These are phyloP conservation scores for Spizaetus ornatus DNA, from an alignment of 2,113 vertebrate species.

Conservation along the genomic window DNA sequence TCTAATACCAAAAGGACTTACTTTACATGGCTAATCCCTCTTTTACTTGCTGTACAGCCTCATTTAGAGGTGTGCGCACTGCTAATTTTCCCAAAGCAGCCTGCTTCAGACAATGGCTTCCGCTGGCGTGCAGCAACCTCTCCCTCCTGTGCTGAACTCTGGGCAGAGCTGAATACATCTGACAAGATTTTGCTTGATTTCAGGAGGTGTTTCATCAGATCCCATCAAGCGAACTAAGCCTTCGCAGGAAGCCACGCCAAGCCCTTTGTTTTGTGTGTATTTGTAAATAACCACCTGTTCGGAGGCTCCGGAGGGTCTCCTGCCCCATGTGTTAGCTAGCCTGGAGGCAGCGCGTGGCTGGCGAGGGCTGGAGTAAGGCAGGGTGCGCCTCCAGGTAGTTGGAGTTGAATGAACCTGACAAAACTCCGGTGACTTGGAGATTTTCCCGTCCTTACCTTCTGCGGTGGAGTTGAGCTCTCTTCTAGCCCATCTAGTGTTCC, in stretches of 20 bases:
- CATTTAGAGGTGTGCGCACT: neutral
- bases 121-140: neutral
- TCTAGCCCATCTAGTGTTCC: neutral
- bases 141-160: neutral
- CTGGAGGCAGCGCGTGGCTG: neutral
- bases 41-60: neutral
- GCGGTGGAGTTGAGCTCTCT: neutral
- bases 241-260: neutral
- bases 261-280: neutral
- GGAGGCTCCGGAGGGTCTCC: neutral
- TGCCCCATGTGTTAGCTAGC: neutral
- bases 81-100: slow-evolving; percentile 39
- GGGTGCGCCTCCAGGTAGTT: neutral
- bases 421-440: neutral
- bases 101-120: slow-evolving; percentile 40
- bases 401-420: neutral
- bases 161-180: neutral
- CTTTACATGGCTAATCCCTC: slow-evolving; percentile 36
- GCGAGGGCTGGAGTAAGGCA: neutral
- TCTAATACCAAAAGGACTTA: slow-evolving; percentile 28
- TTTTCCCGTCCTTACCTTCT: neutral
- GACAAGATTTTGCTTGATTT: neutral
- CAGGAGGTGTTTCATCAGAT: neutral
- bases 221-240: neutral
- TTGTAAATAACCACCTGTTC: fast-evolving